Conservation (phyloP, 2,113 vertebrate species). For the Oreochromis aureus region DNA sequence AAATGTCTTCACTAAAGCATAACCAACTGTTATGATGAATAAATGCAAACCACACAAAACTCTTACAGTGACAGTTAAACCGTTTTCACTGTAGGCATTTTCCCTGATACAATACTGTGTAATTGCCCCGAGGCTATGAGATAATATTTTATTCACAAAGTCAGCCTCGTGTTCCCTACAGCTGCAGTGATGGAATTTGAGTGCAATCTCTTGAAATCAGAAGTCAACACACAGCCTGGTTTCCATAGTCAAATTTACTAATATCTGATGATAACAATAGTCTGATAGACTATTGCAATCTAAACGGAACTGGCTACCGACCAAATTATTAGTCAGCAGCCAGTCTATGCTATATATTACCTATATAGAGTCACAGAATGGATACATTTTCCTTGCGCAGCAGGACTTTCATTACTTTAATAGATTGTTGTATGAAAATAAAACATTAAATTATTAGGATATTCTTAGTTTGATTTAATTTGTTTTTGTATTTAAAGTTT, state of each 20-base stretch:
- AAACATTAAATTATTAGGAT: neutral
- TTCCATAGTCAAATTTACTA: neutral
- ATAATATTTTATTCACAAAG: constrained; percentile 26
- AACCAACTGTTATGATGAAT: neutral
- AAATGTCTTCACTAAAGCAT: neutral
- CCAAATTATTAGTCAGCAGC: neutral
- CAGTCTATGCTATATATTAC: neutral
- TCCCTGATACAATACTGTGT: constrained; percentile 22
- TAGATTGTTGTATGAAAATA: neutral
- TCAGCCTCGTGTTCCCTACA: constrained; percentile 9
- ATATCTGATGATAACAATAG: neutral
- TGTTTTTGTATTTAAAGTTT: neutral
- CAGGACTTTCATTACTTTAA: neutral
- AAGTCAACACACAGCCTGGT: neutral
- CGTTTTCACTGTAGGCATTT: constrained; percentile 1
- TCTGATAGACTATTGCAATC: neutral
- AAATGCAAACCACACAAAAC: neutral
- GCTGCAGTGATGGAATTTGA: constrained; percentile 39
- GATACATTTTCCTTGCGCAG: neutral
- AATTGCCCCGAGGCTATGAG: constrained; percentile 26
- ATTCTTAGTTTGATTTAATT: neutral
- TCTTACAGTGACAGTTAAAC: constrained; percentile 7
- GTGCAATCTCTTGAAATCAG: constrained; percentile 20
- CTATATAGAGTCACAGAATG: neutral
- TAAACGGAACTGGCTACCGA: neutral